Percentiles rank a stretch among this genome's conserved stretches.
Evolutionary conservation across 2,797 vertebrate genomes (phyloP).

Genomic region (Rachycentron canadum): DNA sequence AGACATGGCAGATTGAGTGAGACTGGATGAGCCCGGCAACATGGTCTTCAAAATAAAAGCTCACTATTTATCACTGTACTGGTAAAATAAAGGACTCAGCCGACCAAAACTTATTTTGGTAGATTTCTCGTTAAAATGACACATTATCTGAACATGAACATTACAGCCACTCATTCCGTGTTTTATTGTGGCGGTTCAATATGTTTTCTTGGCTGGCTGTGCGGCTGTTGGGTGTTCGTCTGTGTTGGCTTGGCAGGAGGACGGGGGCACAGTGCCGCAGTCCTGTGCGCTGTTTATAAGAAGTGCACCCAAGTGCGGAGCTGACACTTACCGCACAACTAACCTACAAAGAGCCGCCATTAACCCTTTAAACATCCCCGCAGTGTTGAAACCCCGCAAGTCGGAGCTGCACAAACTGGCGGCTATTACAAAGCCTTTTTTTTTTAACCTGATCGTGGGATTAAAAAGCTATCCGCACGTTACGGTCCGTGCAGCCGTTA

Average conservation of each 20-base stretch:
- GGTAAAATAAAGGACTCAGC: not conserved
- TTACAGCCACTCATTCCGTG: not conserved
- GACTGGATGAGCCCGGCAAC: slow-evolving; percentile 1
- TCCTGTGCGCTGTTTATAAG: slow-evolving; percentile 6
- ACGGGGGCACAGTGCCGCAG: slow-evolving; percentile 26
- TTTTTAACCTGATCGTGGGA: too few relatives aligned
- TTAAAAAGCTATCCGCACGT: not conserved
- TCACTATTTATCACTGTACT: not conserved
- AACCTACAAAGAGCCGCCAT: slow-evolving; percentile 10
- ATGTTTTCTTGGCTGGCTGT: not conserved
- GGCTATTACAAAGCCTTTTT: too few relatives aligned
- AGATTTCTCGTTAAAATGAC: not conserved
- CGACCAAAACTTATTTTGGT: not conserved
- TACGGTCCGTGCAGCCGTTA: not conserved
- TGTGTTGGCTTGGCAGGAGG: not conserved
- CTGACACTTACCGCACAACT: slow-evolving; percentile 23
- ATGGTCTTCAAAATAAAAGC: slow-evolving; percentile 53
- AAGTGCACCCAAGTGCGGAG: slow-evolving; percentile 49
- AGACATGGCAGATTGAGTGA: slow-evolving; percentile 27
- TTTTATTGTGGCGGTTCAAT: not conserved
- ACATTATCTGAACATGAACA: not conserved
- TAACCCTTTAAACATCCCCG: slow-evolving; percentile 39
- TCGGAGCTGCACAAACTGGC: not conserved
- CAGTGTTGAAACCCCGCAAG: not conserved
- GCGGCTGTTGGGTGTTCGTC: not conserved